A percentile compares a stretch with the other conserved stretches of the same genome.
phyloP scores from a whole-genome alignment of 2,888 invertebrate genomes.

The Poecilus cupreus region DNA sequence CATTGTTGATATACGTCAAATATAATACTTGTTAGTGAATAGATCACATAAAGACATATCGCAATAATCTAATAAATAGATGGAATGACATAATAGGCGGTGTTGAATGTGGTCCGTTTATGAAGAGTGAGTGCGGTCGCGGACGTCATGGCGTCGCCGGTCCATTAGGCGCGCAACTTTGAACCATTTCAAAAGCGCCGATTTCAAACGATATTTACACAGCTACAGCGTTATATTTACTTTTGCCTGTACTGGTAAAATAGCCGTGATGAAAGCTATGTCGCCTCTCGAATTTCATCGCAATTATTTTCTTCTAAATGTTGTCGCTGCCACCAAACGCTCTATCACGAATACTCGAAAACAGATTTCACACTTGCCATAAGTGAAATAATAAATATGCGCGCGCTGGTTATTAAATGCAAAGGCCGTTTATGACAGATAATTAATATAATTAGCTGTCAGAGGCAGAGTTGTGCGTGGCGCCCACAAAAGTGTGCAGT shows the following conservation, averaged over 20 bases:
- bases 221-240: constrained; percentile 42
- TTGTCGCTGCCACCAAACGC: too few species aligned
- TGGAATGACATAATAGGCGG: constrained; percentile 8
- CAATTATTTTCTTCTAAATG: constrained; percentile 49
- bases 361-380: too few species aligned
- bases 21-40: background rate
- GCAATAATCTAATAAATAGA: constrained; percentile 31
- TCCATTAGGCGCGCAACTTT: constrained; percentile 54
- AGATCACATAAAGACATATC: constrained; percentile 16
- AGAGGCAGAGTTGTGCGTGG: background rate
- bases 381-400: too few species aligned
- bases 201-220: constrained; percentile 55
- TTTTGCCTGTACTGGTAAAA: constrained; percentile 49
- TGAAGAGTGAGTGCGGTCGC: constrained; percentile 22
- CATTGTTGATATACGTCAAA: constrained; percentile 23
- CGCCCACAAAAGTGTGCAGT: background rate
- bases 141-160: too few species aligned
- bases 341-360: too few species aligned
- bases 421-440: background rate
- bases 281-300: constrained; percentile 33
- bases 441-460: constrained; percentile 35
- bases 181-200: constrained; percentile 52
- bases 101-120: constrained; percentile 29
- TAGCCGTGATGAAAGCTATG: constrained; percentile 41
- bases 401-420: too few species aligned